Conservation (phyloP, 2,113 vertebrate species). For the Anarhynchus alexandrinus region DNA sequence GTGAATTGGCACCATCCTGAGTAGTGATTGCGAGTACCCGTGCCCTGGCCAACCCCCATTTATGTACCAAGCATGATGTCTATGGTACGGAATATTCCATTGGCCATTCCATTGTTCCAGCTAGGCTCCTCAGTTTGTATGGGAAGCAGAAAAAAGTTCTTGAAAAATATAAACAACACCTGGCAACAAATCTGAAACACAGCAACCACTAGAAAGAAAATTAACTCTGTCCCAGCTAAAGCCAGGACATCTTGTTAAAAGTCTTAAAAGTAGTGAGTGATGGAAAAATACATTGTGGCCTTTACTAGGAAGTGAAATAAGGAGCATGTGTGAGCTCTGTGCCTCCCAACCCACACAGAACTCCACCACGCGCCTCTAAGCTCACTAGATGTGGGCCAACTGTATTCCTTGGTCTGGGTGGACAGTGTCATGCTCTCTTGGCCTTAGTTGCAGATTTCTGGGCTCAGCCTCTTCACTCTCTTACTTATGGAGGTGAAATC, state of each 20-base stretch:
- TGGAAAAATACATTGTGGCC: neutral
- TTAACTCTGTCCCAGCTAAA: neutral
- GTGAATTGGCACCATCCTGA: neutral
- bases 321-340: neutral
- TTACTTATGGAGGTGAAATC: neutral
- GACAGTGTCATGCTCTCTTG: accelerated
- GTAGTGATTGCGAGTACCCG: neutral
- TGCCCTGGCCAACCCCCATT: neutral
- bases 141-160: neutral
- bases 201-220: neutral
- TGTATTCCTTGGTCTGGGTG: neutral
- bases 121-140: neutral
- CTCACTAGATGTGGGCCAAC: neutral
- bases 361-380: accelerated
- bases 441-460: neutral
- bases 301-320: neutral
- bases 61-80: neutral
- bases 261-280: neutral
- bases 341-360: neutral
- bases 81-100: neutral
- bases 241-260: neutral
- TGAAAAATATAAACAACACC: neutral
- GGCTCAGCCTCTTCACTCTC: neutral
- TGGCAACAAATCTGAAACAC: neutral
- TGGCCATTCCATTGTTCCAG: neutral